A percentile compares a stretch with the other conserved stretches of the same genome.
These are phyloP conservation scores for Etheostoma perlongum DNA, from an alignment of 2,797 vertebrate species.

Conservation along the genomic window DNA sequence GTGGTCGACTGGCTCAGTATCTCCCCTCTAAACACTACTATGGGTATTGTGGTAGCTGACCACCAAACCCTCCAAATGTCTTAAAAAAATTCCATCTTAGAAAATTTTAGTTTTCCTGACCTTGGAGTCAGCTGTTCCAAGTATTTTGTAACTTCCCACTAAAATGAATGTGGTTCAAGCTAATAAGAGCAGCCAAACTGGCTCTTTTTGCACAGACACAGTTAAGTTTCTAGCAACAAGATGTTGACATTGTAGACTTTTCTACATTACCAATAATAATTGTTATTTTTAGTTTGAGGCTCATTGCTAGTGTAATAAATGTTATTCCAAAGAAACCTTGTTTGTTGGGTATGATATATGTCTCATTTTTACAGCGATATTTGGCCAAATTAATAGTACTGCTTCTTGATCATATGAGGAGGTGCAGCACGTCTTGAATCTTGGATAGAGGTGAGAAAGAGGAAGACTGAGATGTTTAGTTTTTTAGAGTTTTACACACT, in stretches of 20 bases:
- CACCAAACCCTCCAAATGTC: background rate
- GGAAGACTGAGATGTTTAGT: constrained; percentile 1
- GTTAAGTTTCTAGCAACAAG: background rate
- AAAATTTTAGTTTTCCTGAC: background rate
- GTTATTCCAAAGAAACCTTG: constrained; percentile 48
- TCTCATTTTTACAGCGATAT: background rate
- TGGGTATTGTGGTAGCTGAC: background rate
- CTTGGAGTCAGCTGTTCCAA: background rate
- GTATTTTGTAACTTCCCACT: background rate
- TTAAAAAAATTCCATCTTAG: background rate
- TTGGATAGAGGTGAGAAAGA: background rate
- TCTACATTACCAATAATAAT: background rate
- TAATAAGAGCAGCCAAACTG: background rate
- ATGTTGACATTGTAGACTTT: background rate
- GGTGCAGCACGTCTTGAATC: background rate
- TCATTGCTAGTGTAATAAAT: constrained; percentile 66
- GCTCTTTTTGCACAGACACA: background rate
- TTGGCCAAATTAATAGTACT: background rate
- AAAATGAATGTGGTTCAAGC: background rate
- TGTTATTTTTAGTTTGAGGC: constrained; percentile 28
- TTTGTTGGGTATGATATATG: background rate
- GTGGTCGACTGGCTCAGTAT: background rate
- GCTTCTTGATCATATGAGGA: background rate
- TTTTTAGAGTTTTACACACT: background rate
- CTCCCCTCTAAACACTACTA: background rate